phyloP scores from a whole-genome alignment of 2,797 vertebrate genomes.

The Thunnus albacares region DNA sequence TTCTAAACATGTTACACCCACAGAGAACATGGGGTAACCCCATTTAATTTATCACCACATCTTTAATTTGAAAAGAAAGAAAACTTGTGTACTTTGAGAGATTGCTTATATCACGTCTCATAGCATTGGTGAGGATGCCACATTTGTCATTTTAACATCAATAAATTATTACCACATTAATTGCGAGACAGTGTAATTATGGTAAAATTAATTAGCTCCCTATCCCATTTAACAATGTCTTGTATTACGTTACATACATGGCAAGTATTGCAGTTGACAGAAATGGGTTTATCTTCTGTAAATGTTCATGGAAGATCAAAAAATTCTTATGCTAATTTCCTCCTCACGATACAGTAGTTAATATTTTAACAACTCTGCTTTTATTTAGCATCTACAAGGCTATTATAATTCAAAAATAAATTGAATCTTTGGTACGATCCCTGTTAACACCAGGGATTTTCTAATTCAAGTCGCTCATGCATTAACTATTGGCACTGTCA shows the following conservation, averaged over 20 bases:
- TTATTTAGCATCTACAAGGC: background rate
- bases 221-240: constrained; percentile 17
- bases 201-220: constrained; percentile 3
- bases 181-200: constrained; percentile 35
- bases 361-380: constrained; percentile 19
- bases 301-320: background rate
- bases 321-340: background rate
- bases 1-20: background rate
- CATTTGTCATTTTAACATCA: constrained; percentile 1
- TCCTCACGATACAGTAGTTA: background rate
- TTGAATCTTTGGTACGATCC: constrained; percentile 12
- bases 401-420: constrained; percentile 24
- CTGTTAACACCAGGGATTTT: constrained; percentile 19
- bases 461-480: constrained; percentile 16
- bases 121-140: background rate
- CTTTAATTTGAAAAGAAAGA: constrained; percentile 18
- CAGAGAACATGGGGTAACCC: background rate
- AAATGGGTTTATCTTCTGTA: background rate
- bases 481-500: constrained; percentile 40
- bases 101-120: background rate
- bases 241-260: background rate
- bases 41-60: constrained; percentile 12
- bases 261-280: background rate
- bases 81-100: background rate
- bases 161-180: constrained; percentile 12